Conservation (phyloP, 2,797 vertebrate genomes). For the Clarias platycephalus region DNA sequence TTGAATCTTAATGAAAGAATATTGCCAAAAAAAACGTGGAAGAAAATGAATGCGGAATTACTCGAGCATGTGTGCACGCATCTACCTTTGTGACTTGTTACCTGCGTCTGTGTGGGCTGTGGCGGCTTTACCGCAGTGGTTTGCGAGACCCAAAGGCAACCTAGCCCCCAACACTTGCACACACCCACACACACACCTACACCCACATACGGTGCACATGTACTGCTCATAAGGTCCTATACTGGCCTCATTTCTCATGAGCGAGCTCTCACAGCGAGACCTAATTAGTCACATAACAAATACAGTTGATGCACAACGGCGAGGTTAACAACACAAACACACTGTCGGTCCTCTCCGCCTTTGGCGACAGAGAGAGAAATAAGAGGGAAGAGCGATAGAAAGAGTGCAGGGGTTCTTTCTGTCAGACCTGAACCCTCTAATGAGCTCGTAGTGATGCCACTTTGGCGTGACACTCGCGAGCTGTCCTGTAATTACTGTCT, state of each 20-base stretch:
- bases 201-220: not conserved
- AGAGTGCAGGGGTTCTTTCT: constrained; percentile 9
- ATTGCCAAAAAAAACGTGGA: not conserved
- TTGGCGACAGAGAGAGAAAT: not conserved
- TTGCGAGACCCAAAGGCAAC: not conserved
- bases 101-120: constrained; percentile 22
- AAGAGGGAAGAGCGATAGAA: constrained; percentile 1
- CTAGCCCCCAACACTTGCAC: too few relatives aligned
- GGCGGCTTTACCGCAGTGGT: constrained; percentile 20
- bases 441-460: constrained; percentile 24
- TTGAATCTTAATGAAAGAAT: constrained; percentile 16
- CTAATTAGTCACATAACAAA: constrained; percentile 56
- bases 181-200: not conserved
- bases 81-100: not conserved
- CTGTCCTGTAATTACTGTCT: constrained; percentile 44
- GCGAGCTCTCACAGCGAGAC: constrained; percentile 20
- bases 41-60: constrained; percentile 11
- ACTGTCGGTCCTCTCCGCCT: not conserved
- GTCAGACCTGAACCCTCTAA: constrained; percentile 32
- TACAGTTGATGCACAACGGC: constrained; percentile 45
- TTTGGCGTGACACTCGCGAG: constrained; percentile 12
- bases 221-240: not conserved
- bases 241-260: not conserved
- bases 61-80: not conserved
- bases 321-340: constrained; percentile 43